Evolutionary conservation across 2,113 vertebrate genomes (phyloP), one percentile per base, ranked within the genome.

Genomic region (Cephalopterus ornatus): DNA sequence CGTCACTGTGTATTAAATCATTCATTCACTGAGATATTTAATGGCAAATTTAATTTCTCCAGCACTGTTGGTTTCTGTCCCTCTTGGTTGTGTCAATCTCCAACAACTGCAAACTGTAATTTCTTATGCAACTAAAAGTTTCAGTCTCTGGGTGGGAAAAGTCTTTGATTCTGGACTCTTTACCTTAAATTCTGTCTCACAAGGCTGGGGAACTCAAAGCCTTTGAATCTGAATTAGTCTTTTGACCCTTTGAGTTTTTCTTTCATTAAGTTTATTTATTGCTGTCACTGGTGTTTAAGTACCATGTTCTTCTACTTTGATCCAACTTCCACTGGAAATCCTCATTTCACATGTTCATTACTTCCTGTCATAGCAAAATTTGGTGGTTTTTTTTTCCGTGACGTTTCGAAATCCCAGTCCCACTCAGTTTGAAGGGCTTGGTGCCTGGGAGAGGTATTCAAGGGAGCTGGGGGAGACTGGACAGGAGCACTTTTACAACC

Each of bases 221-320:
- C 24, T 88, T 85, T 62, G 42, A 77, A 27, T 84, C 33, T 61
- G 28, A 75, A 50, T 56, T 87, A 72, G 22, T 44, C 33, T 75
- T 85, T 65, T 90, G 62, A 91, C 62, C 35, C 28, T 32, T 72
- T 0, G 0, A 8, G 11, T 26, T 78, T 94, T 72, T 77, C 4
- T 78, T 49, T 89, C 17, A 11, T 91, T 88, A 93, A 58, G 71
- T 78, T 71, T 67, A 61, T 89, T 81, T 81, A 61, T 89, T 65
- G 62, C 80, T 66, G 37, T 94, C 58, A 84, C 27, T 11, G 16
- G 2, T 10, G 6, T 70, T 16, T 37, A 44, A 76, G 28, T 46
- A 55, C 52, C 27, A 61, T 17, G 22, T 63, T 83, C 26, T 50
- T 67, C 33, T 89, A n/a, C 30, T 93, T 85, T 84, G 52, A 86